Evolutionary conservation across 2,888 invertebrate genomes (phyloP), one percentile per base, ranked within the genome.

Genomic region (Leucozona laternaria): DNA sequence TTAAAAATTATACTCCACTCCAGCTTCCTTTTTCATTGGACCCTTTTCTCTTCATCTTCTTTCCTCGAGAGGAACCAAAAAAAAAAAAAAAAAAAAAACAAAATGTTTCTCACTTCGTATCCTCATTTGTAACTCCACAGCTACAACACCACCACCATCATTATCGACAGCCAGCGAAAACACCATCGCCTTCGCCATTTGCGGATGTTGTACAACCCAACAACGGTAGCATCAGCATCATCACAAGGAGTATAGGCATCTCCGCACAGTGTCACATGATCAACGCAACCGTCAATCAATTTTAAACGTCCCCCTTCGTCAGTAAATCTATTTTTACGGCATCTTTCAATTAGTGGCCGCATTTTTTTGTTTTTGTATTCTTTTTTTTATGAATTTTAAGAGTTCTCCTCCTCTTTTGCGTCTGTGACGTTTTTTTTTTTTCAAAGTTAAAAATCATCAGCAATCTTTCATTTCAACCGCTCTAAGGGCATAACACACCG

Each of bases 271-370:
- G 71, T 71, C 71, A 57, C 71, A 71, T 57, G 43, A 71, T 57
- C 71, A 43, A 58, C 68, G 43, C 43, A 71, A 71, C 71, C 57
- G 71, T 71, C 71, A 71, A 71, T 71, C 71, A 82, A 66, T 40
- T 81, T 70, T 10, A 40, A 76, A 57, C 43, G 57, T 57, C 57
- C 57, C 71, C 45, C 53, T 45, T 37, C 40, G 48, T 50, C 68
- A 53, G 48, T 45, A 60, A 60, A 60, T 40, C 68, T 78, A 58
- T 78, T 62, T 53, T 62, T 84, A 84, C 79, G 79, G 79, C 84
- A 84, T 84, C 80, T 84, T 84, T 84, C 84, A 84, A 84, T 84
- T 84, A 84, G 84, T 64, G 80, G 34, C 53, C 66, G 43, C 50
- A 71, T 62, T 62, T 62, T 34, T 37, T 37, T 13, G 11, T 40